These are phyloP conservation scores for Hyla sarda DNA, from an alignment of 2,113 vertebrate species.

Conservation along the genomic window DNA sequence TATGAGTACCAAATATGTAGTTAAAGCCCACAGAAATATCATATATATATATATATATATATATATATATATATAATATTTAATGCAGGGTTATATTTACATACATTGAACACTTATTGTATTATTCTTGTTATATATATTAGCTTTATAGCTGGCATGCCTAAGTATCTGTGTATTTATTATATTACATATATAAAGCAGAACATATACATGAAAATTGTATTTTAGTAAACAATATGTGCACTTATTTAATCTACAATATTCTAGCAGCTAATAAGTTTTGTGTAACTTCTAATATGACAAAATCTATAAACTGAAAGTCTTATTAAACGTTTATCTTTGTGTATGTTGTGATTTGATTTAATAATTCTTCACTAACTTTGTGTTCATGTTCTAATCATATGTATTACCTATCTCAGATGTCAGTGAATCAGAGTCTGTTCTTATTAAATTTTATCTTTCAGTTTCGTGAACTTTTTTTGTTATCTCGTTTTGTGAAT, in stretches of 20 bases:
- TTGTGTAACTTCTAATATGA: background rate
- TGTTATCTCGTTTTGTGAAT: background rate
- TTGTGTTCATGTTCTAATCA: conserved; percentile 16
- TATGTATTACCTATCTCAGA: conserved; percentile 8
- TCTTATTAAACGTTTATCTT: background rate
- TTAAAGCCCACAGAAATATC: background rate
- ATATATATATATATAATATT: conserved; percentile 1
- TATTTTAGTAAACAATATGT: background rate
- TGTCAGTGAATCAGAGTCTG: background rate
- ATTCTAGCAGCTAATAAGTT: background rate
- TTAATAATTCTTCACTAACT: background rate
- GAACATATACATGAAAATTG: background rate
- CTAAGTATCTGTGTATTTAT: conserved; percentile 10
- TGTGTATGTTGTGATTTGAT: conserved; percentile 1
- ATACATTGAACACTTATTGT: background rate
- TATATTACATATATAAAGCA: conserved; percentile 1
- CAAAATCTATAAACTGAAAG: background rate
- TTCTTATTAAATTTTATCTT: conserved; percentile 31
- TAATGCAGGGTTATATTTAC: background rate
- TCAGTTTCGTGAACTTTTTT: background rate
- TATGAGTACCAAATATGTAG: background rate
- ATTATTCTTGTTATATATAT: background rate
- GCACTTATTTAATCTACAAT: background rate
- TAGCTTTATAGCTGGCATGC: no score
- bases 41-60: no score